Percentiles rank a stretch among this genome's conserved stretches.
phyloP scores from a whole-genome alignment of 2,113 vertebrate species.

The Cephalopholis sonnerati region DNA sequence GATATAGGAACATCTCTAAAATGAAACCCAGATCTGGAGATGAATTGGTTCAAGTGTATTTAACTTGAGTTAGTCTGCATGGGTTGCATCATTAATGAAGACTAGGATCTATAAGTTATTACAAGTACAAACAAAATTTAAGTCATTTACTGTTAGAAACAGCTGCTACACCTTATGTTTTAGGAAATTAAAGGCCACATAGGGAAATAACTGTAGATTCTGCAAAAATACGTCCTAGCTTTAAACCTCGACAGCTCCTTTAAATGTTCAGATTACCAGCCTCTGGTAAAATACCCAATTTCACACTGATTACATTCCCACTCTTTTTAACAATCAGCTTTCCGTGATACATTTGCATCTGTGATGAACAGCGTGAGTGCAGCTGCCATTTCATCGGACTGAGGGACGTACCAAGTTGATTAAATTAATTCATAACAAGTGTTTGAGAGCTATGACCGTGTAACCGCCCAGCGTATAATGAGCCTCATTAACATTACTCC shows the following conservation, averaged over 20 bases:
- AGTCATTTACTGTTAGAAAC: slow-evolving; percentile 2
- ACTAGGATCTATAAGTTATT: neutral
- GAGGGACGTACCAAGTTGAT: neutral
- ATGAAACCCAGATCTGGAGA: slow-evolving; percentile 11
- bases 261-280: neutral
- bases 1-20: too few relatives aligned
- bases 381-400: slow-evolving; percentile 39
- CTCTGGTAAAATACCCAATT: neutral
- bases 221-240: neutral
- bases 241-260: neutral
- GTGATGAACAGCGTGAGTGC: neutral
- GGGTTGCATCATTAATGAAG: slow-evolving; percentile 1
- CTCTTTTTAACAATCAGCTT: slow-evolving; percentile 23
- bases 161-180: neutral
- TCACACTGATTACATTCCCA: slow-evolving; percentile 18
- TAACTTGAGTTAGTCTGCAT: neutral
- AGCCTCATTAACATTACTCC: slow-evolving; percentile 14
- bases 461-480: slow-evolving; percentile 11
- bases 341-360: slow-evolving; percentile 13
- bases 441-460: slow-evolving; percentile 21
- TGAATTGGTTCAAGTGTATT: neutral
- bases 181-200: slow-evolving; percentile 41
- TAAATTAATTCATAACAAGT: slow-evolving; percentile 30
- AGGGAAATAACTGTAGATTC: neutral
- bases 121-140: neutral